Percentiles rank a stretch among this genome's conserved stretches.
Evolutionary conservation across 1,140 invertebrate species (phyloP).

Genomic region (Rhopalosiphum maidis): DNA sequence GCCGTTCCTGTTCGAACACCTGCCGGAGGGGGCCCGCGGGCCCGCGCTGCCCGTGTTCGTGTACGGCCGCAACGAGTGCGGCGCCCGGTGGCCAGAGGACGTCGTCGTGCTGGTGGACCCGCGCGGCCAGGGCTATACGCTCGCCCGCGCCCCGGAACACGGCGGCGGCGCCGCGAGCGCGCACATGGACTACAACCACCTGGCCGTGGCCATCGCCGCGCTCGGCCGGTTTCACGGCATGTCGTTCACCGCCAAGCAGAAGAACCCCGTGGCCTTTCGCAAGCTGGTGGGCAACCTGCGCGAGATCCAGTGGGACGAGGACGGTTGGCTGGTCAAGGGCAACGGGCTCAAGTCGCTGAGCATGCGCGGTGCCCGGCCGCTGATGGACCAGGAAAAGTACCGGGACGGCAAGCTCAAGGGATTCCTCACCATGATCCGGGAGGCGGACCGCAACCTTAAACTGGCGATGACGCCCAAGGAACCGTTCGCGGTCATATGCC

Average conservation of each 20-base stretch:
- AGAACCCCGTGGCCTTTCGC: conserved; percentile 59
- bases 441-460: conserved; percentile 62
- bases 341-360: conserved; percentile 53
- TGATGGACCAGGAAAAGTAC: conserved; percentile 26
- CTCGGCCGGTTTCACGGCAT: conserved; percentile 64
- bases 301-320: conserved; percentile 45
- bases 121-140: conserved; percentile 53
- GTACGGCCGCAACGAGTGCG: conserved; percentile 56
- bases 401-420: conserved; percentile 46
- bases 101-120: conserved; percentile 63
- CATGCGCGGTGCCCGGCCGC: conserved; percentile 46
- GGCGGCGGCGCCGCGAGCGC: background rate
- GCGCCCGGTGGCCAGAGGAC: conserved; percentile 47
- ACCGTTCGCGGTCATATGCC: conserved; percentile 64
- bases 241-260: conserved; percentile 62
- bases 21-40: background rate
- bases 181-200: conserved; percentile 61
- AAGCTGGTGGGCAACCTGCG: conserved; percentile 44
- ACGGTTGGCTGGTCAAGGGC: conserved; percentile 33
- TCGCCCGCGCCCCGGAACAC: background rate
- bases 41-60: conserved; percentile 57
- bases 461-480: conserved; percentile 62
- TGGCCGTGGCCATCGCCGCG: conserved; percentile 61
- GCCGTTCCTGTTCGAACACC: conserved; percentile 54
- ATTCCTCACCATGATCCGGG: conserved; percentile 23